Percentiles rank a stretch among this genome's conserved stretches.
phyloP scores from a whole-genome alignment of 2,888 invertebrate genomes.

The Lepidocyrtoides sp. region DNA sequence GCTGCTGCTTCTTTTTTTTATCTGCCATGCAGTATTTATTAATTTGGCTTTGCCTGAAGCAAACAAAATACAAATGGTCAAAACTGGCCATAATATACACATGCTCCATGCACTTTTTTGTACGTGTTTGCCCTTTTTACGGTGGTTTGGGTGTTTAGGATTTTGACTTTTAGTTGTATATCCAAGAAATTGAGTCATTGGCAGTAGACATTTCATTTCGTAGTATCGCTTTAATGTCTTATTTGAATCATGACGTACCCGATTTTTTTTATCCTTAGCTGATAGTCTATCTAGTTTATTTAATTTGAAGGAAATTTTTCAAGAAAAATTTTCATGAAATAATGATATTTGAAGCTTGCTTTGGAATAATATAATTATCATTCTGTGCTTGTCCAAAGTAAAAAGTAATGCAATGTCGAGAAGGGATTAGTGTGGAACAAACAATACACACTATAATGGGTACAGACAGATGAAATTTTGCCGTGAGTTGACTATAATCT shows the following conservation, averaged over 20 bases:
- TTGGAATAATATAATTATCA: background rate
- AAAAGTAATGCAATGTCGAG: background rate
- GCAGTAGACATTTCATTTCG: no score
- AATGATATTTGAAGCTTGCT: no score
- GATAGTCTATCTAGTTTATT: no score
- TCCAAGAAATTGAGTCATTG: no score
- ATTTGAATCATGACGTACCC: background rate
- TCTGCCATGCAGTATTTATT: background rate
- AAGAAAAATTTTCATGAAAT: no score
- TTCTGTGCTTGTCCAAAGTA: background rate
- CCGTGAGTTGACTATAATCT: background rate
- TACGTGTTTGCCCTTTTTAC: background rate
- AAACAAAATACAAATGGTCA: background rate
- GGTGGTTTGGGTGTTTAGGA: background rate
- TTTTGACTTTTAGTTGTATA: background rate
- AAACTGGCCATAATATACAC: no score
- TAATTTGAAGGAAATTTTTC: no score
- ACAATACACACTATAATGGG: background rate
- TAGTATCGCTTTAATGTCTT: conserved; percentile 20
- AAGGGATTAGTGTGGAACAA: background rate
- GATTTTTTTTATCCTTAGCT: background rate
- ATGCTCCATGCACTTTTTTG: background rate
- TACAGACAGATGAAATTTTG: background rate
- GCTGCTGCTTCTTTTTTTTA: background rate
- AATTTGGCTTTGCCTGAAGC: conserved; percentile 31